These are phyloP conservation scores for Eupithecia dodoneata DNA, from an alignment of 2,888 invertebrate genomes.

Conservation along the genomic window DNA sequence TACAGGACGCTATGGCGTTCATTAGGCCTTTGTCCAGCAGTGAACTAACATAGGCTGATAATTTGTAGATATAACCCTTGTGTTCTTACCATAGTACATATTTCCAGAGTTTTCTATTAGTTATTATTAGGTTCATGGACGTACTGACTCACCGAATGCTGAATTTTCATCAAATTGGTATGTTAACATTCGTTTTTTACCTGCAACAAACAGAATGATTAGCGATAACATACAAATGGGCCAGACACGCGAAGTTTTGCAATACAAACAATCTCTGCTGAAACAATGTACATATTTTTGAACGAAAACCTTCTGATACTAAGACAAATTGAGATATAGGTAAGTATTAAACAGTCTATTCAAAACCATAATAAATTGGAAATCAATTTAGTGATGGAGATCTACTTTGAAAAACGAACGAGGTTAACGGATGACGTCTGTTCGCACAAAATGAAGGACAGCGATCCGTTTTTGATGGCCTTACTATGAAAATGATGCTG, in stretches of 20 bases:
- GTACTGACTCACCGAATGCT: conserved; percentile 35
- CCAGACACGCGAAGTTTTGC: conserved; percentile 60
- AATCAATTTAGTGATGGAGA: neutral
- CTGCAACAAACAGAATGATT: conserved; percentile 68
- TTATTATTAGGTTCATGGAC: neutral
- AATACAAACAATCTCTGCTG: conserved; percentile 50
- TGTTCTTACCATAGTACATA: too few relatives aligned
- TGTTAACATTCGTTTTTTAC: conserved; percentile 44
- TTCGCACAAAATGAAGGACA: too few relatives aligned
- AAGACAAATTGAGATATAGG: neutral
- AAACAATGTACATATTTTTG: conserved; percentile 50
- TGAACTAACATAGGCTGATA: too few relatives aligned
- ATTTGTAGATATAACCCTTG: too few relatives aligned
- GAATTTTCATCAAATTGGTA: conserved; percentile 37
- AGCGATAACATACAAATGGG: conserved; percentile 62
- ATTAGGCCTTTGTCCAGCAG: too few relatives aligned
- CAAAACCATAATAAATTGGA: neutral
- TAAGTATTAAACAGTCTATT: neutral
- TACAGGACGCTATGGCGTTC: too few relatives aligned
- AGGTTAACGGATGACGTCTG: too few relatives aligned
- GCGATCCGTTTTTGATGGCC: too few relatives aligned
- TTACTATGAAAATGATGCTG: too few relatives aligned
- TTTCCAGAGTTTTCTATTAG: neutral
- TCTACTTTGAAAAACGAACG: too few relatives aligned
- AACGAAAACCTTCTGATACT: conserved; percentile 30